Conservation (phyloP, 2,888 invertebrate species). For the Dryadula phaetusa region DNA sequence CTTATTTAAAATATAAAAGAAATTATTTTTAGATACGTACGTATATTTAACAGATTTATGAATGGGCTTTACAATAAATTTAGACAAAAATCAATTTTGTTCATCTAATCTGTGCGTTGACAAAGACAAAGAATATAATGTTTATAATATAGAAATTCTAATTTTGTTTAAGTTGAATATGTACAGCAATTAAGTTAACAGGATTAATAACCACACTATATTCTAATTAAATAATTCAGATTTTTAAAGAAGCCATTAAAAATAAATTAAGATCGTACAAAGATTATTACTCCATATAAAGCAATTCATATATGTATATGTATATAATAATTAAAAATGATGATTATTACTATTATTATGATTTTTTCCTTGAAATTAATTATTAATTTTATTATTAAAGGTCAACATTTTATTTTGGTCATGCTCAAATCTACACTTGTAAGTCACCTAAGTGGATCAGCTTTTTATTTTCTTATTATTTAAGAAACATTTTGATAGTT, state of each 20-base stretch:
- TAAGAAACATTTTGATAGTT: background rate
- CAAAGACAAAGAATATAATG: too few species aligned
- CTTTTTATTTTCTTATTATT: background rate
- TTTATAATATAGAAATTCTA: background rate
- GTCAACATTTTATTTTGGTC: background rate
- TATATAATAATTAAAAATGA: too few species aligned
- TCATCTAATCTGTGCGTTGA: too few species aligned
- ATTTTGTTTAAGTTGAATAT: background rate
- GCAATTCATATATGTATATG: background rate
- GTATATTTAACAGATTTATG: too few species aligned
- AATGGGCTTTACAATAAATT: too few species aligned
- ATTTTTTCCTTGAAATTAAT: background rate
- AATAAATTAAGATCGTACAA: background rate
- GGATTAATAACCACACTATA: background rate
- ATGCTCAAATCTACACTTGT: background rate
- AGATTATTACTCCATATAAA: background rate
- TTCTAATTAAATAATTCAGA: background rate
- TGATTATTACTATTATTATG: too few species aligned
- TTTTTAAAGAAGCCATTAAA: background rate
- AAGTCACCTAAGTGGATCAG: too few species aligned
- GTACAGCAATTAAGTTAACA: background rate
- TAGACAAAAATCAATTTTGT: too few species aligned
- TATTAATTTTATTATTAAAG: background rate
- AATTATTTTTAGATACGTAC: too few species aligned
- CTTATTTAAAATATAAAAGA: too few species aligned